These are phyloP conservation scores for Mastomys natalensis DNA, from an alignment of 2,113 vertebrate species.

Conservation along the genomic window DNA sequence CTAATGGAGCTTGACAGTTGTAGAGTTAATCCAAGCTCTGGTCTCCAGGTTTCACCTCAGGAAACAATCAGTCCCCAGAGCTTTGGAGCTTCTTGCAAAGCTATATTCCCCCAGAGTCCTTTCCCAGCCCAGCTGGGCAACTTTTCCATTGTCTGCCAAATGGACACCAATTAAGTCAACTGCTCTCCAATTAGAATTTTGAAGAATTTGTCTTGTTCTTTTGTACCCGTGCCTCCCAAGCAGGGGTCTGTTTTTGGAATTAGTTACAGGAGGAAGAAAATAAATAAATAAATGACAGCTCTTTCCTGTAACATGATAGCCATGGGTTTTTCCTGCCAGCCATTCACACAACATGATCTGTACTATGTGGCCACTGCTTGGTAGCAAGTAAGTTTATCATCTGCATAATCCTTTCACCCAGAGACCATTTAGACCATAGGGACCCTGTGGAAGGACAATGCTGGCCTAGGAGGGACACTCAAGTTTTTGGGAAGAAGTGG, in stretches of 20 bases:
- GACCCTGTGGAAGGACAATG: not conserved
- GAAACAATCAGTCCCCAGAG: conserved; percentile 96
- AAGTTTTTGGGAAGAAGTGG: not conserved
- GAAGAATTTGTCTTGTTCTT: conserved; percentile 95
- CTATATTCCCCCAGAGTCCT: conserved; percentile 95
- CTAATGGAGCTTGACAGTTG: conserved; percentile 91
- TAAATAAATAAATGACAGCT: conserved; percentile 91
- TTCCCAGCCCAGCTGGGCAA: conserved; percentile 92
- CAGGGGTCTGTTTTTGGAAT: conserved; percentile 91
- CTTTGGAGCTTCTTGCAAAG: conserved; percentile 93
- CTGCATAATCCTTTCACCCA: conserved; percentile 77
- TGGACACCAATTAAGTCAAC: conserved; percentile 99
- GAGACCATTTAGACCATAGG: not conserved
- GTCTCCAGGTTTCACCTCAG: conserved; percentile 95
- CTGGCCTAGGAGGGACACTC: not conserved
- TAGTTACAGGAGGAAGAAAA: conserved; percentile 88
- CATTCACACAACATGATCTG: conserved; percentile 93
- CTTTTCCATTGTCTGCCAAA: conserved; percentile 97
- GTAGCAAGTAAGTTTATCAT: conserved; percentile 78
- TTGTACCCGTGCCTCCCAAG: conserved; percentile 90
- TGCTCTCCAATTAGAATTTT: conserved; percentile 98
- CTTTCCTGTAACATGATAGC: conserved; percentile 97
- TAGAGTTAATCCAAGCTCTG: conserved; percentile 89
- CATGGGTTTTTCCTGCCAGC: conserved; percentile 92
- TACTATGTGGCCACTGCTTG: conserved; percentile 87